phyloP scores from a whole-genome alignment of 2,113 vertebrate genomes.

The Ivindomyrus marchei region DNA sequence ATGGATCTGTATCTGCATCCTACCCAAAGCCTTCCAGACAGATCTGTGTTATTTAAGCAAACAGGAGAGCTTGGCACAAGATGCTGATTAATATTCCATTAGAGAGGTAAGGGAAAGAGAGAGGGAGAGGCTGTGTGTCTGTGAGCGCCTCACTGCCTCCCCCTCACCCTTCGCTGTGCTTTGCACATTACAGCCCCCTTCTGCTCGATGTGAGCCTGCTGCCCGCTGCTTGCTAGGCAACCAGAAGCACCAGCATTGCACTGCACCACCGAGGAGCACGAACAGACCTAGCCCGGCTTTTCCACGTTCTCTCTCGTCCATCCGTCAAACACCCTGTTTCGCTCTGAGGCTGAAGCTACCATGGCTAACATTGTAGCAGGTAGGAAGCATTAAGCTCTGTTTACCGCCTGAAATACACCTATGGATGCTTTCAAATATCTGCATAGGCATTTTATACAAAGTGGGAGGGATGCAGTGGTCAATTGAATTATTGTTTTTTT shows the following conservation, averaged over 20 bases:
- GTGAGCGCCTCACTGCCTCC: neutral
- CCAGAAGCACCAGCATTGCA: slow-evolving; percentile 21
- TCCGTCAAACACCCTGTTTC: slow-evolving; percentile 22
- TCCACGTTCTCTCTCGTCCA: slow-evolving; percentile 30
- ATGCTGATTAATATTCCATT: slow-evolving; percentile 5
- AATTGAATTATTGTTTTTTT: neutral
- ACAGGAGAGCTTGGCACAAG: neutral
- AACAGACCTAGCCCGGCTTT: neutral
- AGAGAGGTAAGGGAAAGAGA: neutral
- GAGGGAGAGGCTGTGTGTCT: neutral
- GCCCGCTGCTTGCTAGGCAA: slow-evolving; percentile 10
- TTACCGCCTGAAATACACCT: neutral
- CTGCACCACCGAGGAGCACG: slow-evolving; percentile 20
- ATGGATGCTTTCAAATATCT: neutral
- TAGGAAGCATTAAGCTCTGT: slow-evolving; percentile 20
- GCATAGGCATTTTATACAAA: neutral
- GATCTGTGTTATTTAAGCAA: neutral
- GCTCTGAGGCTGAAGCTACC: slow-evolving; percentile 22
- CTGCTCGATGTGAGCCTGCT: neutral
- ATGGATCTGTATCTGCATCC: neutral
- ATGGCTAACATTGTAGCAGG: slow-evolving; percentile 51
- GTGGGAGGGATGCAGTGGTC: neutral
- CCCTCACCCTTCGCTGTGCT: neutral
- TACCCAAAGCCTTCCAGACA: neutral
- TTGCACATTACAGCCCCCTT: slow-evolving; percentile 12